Conservation (phyloP, 2,113 vertebrate genomes). For the Sisor rabdophorus region DNA sequence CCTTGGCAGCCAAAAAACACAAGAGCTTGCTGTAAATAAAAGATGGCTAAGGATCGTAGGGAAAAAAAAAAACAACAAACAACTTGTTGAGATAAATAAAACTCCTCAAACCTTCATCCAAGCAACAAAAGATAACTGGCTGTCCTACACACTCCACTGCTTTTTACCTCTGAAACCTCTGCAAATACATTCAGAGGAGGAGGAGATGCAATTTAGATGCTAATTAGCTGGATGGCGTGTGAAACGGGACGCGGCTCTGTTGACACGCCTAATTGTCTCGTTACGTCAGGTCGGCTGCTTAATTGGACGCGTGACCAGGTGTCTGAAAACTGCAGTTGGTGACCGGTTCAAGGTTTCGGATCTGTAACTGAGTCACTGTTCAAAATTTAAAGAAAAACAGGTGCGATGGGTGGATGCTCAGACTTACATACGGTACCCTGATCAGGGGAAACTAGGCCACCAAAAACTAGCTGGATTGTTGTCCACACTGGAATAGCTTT, state of each 20-base stretch:
- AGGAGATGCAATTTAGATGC: background rate
- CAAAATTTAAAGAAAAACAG: background rate
- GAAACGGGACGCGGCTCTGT: too few relatives aligned
- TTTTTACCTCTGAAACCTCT: background rate
- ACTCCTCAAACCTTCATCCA: too few relatives aligned
- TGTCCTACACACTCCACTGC: background rate
- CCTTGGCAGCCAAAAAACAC: constrained; percentile 55
- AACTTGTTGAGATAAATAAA: too few relatives aligned
- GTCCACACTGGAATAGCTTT: too few relatives aligned
- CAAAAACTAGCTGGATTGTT: background rate
- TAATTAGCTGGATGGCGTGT: background rate
- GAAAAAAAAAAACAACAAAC: constrained; percentile 30
- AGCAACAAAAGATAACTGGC: too few relatives aligned
- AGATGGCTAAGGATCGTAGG: constrained; percentile 38
- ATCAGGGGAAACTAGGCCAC: background rate
- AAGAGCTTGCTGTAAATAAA: constrained; percentile 59
- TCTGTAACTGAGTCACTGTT: too few relatives aligned
- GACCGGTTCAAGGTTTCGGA: background rate
- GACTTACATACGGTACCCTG: too few relatives aligned
- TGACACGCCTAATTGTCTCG: background rate
- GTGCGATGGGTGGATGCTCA: background rate
- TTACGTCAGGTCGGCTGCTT: background rate
- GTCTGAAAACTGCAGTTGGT: background rate
- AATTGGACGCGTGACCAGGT: background rate
- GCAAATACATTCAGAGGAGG: too few relatives aligned